Conservation (phyloP, 2,888 invertebrate species). For the Trichogramma evanescens region DNA sequence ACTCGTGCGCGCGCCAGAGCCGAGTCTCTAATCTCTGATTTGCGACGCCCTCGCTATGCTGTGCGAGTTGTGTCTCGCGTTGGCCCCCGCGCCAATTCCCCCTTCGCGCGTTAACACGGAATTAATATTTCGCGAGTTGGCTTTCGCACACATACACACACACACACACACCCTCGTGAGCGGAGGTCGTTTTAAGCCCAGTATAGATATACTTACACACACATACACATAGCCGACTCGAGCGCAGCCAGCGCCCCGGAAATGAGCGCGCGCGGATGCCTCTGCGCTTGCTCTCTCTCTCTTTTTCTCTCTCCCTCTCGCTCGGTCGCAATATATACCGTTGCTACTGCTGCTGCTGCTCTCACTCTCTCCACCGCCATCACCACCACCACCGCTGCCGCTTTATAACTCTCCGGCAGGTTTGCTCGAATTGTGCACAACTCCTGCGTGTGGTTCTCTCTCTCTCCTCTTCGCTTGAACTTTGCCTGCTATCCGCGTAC, state of each 20-base stretch:
- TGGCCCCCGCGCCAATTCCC: constrained; percentile 42
- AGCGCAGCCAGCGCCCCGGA: background rate
- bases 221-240: no score
- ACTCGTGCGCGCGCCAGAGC: no score
- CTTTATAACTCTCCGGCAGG: no score
- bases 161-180: no score
- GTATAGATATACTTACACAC: background rate
- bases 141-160: constrained; percentile 1
- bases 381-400: no score
- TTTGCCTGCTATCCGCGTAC: no score
- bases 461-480: no score
- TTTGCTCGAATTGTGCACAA: no score
- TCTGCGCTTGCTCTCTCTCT: constrained; percentile 17
- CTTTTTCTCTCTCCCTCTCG: constrained; percentile 18
- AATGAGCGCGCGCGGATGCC: constrained; percentile 18
- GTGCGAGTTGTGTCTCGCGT: constrained; percentile 13
- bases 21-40: no score
- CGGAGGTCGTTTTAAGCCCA: background rate
- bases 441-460: no score
- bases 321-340: background rate
- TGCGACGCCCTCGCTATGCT: no score
- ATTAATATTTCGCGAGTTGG: constrained; percentile 49
- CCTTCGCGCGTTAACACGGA: constrained; percentile 46
- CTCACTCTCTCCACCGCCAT: background rate
- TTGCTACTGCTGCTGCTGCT: background rate